Conservation (phyloP, 30 jellyfish, hydroid and myxozoan genomes). For the Hydra vulgaris region DNA sequence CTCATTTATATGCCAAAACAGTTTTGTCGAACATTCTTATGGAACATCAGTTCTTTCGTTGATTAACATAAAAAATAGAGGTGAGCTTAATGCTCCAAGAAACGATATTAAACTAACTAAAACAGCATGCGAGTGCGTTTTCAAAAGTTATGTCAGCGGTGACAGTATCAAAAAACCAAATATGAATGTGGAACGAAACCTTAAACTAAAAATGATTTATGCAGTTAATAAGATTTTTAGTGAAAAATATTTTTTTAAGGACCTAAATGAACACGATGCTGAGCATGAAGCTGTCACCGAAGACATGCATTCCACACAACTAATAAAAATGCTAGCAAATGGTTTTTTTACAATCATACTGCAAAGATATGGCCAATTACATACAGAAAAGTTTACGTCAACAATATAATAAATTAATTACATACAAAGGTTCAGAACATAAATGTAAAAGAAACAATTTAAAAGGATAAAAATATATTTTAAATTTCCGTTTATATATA, state of each 20-base stretch:
- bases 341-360: neutral
- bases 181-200: neutral
- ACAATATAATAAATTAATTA: neutral
- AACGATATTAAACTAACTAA: neutral
- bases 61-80: neutral
- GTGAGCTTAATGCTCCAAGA: constrained; percentile 13
- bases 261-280: constrained; percentile 3
- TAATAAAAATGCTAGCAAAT: neutral
- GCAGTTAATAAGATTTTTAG: neutral
- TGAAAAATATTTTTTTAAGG: neutral
- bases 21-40: neutral
- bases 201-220: neutral
- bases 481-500: neutral
- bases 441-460: neutral
- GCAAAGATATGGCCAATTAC: constrained; percentile 1
- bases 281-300: constrained; percentile 11
- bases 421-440: neutral
- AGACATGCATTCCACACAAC: constrained; percentile 4
- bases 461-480: neutral
- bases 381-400: neutral
- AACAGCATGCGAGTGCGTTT: neutral
- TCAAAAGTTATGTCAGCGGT: neutral
- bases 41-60: neutral
- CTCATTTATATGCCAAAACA: neutral
- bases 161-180: neutral